Conservation (phyloP, 1,140 invertebrate species). For the Ceratina japonica region DNA sequence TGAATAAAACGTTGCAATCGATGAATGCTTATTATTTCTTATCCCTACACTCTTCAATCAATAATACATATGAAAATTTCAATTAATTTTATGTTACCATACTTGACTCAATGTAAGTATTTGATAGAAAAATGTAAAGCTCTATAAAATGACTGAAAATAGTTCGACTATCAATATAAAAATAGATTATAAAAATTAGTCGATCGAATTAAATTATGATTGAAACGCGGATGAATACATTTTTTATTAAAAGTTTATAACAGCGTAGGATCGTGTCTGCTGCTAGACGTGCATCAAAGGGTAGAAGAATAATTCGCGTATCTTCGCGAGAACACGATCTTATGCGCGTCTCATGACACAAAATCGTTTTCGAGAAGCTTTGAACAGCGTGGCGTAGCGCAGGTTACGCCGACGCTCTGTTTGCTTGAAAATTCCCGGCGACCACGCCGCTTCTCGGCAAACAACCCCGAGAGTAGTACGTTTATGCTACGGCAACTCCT, state of each 20-base stretch:
- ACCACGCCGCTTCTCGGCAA: constrained; percentile 1
- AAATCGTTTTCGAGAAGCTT: constrained; percentile 6
- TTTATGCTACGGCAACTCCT: constrained; percentile 9
- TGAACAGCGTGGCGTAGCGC: background rate
- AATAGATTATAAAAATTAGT: too few species aligned
- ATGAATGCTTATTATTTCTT: too few species aligned
- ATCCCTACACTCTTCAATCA: too few species aligned
- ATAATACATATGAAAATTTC: too few species aligned
- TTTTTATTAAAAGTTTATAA: background rate
- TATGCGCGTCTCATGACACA: background rate
- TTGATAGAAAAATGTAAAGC: too few species aligned
- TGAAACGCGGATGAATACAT: background rate
- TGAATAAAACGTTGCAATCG: too few species aligned
- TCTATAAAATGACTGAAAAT: too few species aligned
- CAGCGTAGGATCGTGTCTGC: background rate
- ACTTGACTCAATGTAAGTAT: too few species aligned
- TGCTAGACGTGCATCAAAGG: background rate
- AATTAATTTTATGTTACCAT: too few species aligned
- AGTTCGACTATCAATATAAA: too few species aligned
- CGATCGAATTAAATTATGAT: too few species aligned
- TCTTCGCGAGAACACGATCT: constrained; percentile 10
- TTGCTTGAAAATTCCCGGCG: constrained; percentile 5
- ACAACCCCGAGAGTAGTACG: constrained; percentile 16
- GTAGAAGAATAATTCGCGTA: background rate
- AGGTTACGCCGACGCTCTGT: constrained; percentile 1